A percentile compares a stretch with the other conserved stretches of the same genome.
These are phyloP conservation scores for Xenopus petersii DNA, from an alignment of 2,797 vertebrate species.

Conservation along the genomic window DNA sequence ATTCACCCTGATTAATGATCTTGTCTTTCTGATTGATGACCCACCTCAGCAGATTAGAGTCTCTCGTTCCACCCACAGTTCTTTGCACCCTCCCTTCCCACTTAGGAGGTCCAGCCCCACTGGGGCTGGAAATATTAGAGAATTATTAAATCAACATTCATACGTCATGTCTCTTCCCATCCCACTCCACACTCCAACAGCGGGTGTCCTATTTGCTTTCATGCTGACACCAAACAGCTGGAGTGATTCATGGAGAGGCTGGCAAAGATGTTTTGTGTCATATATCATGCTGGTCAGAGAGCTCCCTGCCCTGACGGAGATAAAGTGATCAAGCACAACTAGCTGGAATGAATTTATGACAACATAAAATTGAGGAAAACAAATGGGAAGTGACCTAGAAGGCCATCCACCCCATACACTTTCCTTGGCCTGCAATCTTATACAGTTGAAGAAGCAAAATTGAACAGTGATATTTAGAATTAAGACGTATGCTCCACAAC, in stretches of 20 bases:
- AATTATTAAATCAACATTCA: slow-evolving; percentile 89
- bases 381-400: slow-evolving; percentile 79
- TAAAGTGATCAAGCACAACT: slow-evolving; percentile 79
- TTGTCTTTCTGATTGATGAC: slow-evolving; percentile 86
- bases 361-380: slow-evolving; percentile 83
- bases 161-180: slow-evolving; percentile 80
- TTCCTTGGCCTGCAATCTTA: slow-evolving; percentile 71
- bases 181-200: slow-evolving; percentile 70
- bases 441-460: slow-evolving; percentile 74
- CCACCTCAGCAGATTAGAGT: slow-evolving; percentile 73
- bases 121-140: slow-evolving; percentile 77
- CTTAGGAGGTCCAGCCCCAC: slow-evolving; percentile 65
- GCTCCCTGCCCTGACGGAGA: slow-evolving; percentile 73
- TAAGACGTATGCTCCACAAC: slow-evolving; percentile 74
- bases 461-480: slow-evolving; percentile 73
- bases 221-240: slow-evolving; percentile 84
- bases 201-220: slow-evolving; percentile 71
- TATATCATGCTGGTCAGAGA: slow-evolving; percentile 72
- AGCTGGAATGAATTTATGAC: slow-evolving; percentile 88
- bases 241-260: slow-evolving; percentile 85
- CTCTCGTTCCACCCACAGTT: slow-evolving; percentile 69
- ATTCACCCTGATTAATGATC: slow-evolving; percentile 83
- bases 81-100: slow-evolving; percentile 41
- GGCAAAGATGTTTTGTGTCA: slow-evolving; percentile 79
- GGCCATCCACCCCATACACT: slow-evolving; percentile 73